Percentiles rank a stretch among this genome's conserved stretches.
phyloP scores from a whole-genome alignment of 1,140 invertebrate species.

The Oncopeltus fasciatus region DNA sequence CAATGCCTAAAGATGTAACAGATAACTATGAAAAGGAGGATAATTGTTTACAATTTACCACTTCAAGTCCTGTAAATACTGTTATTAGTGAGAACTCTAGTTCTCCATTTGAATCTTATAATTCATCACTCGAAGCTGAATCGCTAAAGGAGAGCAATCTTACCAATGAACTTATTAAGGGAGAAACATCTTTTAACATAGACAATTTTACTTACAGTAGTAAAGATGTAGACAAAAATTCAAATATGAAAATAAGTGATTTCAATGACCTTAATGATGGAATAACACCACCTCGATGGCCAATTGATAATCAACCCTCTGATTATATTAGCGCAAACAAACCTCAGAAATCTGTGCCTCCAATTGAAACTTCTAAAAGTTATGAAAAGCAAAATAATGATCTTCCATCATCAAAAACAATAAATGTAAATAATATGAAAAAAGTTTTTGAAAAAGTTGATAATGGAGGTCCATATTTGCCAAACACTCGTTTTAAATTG shows the following conservation, averaged over 20 bases:
- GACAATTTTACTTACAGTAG: slow-evolving; percentile 7
- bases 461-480: not conserved
- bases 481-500: slow-evolving; percentile 12
- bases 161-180: not conserved
- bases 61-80: not conserved
- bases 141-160: not conserved
- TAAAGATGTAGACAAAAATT: slow-evolving; percentile 2
- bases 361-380: not conserved
- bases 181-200: slow-evolving; percentile 1
- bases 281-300: too few species aligned
- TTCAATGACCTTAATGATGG: not conserved
- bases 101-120: not conserved
- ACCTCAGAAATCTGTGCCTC: not conserved
- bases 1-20: not conserved
- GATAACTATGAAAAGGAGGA: not conserved
- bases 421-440: slow-evolving; percentile 43
- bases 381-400: not conserved
- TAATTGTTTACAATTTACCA: not conserved
- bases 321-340: not conserved
- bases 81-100: not conserved
- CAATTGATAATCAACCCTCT: not conserved
- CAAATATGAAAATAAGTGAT: not conserved
- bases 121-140: not conserved
- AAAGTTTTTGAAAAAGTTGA: slow-evolving; percentile 43
- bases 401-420: slow-evolving; percentile 21